Evolutionary conservation across 2,113 vertebrate species (phyloP), one percentile per base, ranked within the genome.

Genomic region (Erinaceus europaeus): DNA sequence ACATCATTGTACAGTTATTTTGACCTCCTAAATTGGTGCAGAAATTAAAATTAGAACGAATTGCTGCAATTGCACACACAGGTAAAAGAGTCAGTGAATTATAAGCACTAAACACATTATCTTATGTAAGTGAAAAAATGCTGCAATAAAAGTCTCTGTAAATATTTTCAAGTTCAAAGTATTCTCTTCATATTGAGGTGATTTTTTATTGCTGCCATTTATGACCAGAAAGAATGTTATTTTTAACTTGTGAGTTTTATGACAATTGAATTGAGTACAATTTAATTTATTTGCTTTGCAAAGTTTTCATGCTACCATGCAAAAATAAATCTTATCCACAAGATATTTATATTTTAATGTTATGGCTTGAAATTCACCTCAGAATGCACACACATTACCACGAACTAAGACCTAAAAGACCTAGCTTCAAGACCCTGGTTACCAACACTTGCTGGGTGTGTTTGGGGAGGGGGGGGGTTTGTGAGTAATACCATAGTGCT

Each of bases 51-150:
- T 86, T 90, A 83, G 86, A 92, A 93, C 73, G 91, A 92, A 92
- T 84, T 78, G n/a, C 59, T 85, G 29, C 9, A 91, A 92, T 68
- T 88, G 44, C 57, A 75, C 61, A 90, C 29, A 77, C 34, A 92
- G n/a, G 74, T 42, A 90, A 25, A 91, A 88, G 86, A 71, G 40
- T 90, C 89, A 92, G 32, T 91, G 94, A 92, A 72, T 94, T 36
- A 5, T 86, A 89, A 84, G 53, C 74, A 78, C 89, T 86, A 82
- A 88, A 73, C 68, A 81, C 29, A 72, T 85, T 61, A 81, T 50
- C 44, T 93, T 80, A 84, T 38, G 9, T 84, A 93, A 86, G 76
- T 86, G 68, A 86, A 87, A 94, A 93, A 88, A 59, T 72, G n/a
- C 68, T 82, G 25, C 29, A 68, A 38, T 93, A 76, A 53, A 9